Conservation (phyloP, 2,113 vertebrate species). For the Nesoenas mayeri region DNA sequence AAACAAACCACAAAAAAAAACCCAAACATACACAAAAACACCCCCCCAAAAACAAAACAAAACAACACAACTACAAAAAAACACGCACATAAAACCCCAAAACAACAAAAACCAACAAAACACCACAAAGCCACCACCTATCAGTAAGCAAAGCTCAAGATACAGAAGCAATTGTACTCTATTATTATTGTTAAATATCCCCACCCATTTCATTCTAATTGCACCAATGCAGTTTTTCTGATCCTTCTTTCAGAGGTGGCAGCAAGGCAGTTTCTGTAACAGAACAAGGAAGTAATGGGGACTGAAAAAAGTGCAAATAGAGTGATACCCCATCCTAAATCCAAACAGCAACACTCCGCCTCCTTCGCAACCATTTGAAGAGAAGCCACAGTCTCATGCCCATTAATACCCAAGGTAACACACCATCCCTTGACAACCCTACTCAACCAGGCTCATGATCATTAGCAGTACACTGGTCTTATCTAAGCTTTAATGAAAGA, state of each 20-base stretch:
- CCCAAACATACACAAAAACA: too few relatives aligned
- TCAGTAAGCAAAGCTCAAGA: not conserved
- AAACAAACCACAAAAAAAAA: too few relatives aligned
- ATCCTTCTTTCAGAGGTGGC: not conserved
- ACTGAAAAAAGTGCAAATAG: not conserved
- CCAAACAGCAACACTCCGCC: not conserved
- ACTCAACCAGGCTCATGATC: not conserved
- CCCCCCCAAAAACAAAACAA: too few relatives aligned
- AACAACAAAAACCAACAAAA: not conserved
- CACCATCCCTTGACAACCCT: not conserved
- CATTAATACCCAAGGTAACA: too few relatives aligned
- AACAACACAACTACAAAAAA: too few relatives aligned
- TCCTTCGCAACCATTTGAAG: too few relatives aligned
- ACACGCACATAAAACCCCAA: not conserved
- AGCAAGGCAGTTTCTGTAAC: not conserved
- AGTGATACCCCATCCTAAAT: not conserved
- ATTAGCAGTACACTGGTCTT: not conserved
- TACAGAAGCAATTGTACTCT: not conserved
- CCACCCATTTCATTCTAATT: not conserved
- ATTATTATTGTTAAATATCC: not conserved
- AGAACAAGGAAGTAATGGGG: not conserved
- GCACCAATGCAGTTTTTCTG: not conserved
- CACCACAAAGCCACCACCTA: too few relatives aligned
- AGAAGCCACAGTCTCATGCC: not conserved
- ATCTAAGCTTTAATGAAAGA: not conserved